phyloP scores from a whole-genome alignment of 1,140 invertebrate species.

The Manduca sexta region DNA sequence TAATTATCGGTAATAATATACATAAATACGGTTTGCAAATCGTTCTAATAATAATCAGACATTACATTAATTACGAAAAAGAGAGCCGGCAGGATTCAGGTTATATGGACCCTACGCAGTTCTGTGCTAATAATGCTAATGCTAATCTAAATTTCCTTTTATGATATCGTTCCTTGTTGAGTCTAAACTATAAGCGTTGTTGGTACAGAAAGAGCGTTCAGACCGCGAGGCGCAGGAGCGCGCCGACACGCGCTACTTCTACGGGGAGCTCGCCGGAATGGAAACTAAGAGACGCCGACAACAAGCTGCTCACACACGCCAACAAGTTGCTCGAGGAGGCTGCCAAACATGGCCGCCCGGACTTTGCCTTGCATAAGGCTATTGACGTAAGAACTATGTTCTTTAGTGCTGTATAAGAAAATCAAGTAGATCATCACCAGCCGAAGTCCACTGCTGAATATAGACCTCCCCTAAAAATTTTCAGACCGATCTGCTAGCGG shows the following conservation, averaged over 20 bases:
- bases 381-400: slow-evolving; percentile 53
- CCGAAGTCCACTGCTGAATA: too few relatives aligned
- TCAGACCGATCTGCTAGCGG: too few relatives aligned
- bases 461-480: too few relatives aligned
- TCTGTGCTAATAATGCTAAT: too few relatives aligned
- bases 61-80: too few relatives aligned
- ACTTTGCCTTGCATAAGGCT: slow-evolving; percentile 35
- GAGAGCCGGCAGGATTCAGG: too few relatives aligned
- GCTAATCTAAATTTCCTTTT: too few relatives aligned
- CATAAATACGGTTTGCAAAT: too few relatives aligned
- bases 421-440: not conserved
- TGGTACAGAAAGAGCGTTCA: slow-evolving; percentile 45
- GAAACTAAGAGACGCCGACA: slow-evolving; percentile 50
- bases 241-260: slow-evolving; percentile 50
- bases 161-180: too few relatives aligned
- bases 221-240: slow-evolving; percentile 38
- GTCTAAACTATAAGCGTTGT: not conserved
- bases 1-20: too few relatives aligned
- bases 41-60: too few relatives aligned
- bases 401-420: not conserved
- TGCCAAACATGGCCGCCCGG: slow-evolving; percentile 25
- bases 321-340: slow-evolving; percentile 44
- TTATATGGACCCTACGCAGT: too few relatives aligned
- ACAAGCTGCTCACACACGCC: slow-evolving; percentile 43
- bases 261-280: slow-evolving; percentile 42